Percentiles rank a stretch among this genome's conserved stretches.
Evolutionary conservation across 1,140 invertebrate species (phyloP).

Genomic region (Ditylenchus dipsaci): DNA sequence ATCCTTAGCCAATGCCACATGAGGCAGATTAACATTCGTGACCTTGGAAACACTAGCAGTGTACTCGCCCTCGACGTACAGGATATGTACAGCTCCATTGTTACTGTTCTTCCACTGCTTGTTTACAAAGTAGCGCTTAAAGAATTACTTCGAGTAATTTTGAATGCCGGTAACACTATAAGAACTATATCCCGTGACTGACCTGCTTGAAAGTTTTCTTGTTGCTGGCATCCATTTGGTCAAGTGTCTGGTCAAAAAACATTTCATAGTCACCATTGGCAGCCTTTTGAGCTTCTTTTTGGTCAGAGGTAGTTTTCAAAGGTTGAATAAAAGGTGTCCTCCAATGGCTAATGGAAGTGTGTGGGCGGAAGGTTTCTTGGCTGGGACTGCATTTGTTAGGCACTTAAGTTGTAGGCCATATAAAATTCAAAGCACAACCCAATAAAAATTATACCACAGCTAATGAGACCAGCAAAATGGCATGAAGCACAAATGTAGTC

Average conservation of each 20-base stretch:
- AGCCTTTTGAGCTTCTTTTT: background rate
- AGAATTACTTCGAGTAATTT: background rate
- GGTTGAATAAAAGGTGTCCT: too few relatives aligned
- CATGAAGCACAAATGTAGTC: too few relatives aligned
- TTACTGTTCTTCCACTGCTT: background rate
- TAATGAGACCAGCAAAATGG: too few relatives aligned
- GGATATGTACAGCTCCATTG: background rate
- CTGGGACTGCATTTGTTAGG: too few relatives aligned
- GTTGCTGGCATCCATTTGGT: background rate
- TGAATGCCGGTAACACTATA: background rate
- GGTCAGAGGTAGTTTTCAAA: too few relatives aligned
- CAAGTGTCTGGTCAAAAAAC: background rate
- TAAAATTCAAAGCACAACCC: too few relatives aligned
- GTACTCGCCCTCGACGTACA: background rate
- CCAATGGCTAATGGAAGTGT: too few relatives aligned
- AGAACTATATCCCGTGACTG: background rate
- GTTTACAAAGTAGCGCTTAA: conserved; percentile 2
- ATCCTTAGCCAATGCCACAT: background rate
- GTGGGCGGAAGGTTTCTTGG: too few relatives aligned
- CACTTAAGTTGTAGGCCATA: too few relatives aligned
- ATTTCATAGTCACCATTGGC: background rate
- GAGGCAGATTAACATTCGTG: background rate
- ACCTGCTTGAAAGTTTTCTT: conserved; percentile 1
- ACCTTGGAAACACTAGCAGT: background rate
- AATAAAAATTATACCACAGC: too few relatives aligned